phyloP scores from a whole-genome alignment of 2,888 invertebrate species.

The Amaurobius ferox region DNA sequence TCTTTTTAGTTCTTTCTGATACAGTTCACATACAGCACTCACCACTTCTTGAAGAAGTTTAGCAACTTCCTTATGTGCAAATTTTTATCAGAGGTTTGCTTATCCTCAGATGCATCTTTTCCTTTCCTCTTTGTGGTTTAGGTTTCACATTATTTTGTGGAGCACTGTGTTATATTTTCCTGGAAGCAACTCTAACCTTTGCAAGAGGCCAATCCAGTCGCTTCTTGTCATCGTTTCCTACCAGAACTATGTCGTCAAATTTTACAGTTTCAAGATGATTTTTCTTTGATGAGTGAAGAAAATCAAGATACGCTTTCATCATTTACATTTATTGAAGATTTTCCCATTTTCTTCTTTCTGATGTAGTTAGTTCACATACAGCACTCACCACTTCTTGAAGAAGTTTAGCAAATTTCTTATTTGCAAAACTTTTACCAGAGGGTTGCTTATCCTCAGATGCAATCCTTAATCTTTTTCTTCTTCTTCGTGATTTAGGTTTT shows the following conservation, averaged over 20 bases:
- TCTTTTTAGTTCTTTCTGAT: neutral
- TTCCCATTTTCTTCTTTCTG: neutral
- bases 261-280: conserved; percentile 25
- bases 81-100: too few species aligned
- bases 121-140: too few species aligned
- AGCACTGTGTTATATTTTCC: too few species aligned
- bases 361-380: too few species aligned
- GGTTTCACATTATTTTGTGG: conserved; percentile 24
- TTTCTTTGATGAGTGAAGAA: neutral
- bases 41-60: conserved; percentile 12
- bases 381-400: too few species aligned
- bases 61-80: neutral
- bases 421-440: too few species aligned
- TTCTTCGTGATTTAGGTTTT: too few species aligned
- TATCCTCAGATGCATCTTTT: too few species aligned
- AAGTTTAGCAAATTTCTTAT: neutral
- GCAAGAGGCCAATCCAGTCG: neutral
- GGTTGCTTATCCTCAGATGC: too few species aligned
- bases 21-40: too few species aligned
- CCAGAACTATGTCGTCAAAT: conserved; percentile 14
- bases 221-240: neutral
- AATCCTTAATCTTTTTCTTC: too few species aligned
- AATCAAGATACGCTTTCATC: conserved; percentile 23
- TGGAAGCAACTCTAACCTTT: neutral
- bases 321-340: conserved; percentile 1